phyloP scores from a whole-genome alignment of 2,888 invertebrate species.

The Encarsia formosa region DNA sequence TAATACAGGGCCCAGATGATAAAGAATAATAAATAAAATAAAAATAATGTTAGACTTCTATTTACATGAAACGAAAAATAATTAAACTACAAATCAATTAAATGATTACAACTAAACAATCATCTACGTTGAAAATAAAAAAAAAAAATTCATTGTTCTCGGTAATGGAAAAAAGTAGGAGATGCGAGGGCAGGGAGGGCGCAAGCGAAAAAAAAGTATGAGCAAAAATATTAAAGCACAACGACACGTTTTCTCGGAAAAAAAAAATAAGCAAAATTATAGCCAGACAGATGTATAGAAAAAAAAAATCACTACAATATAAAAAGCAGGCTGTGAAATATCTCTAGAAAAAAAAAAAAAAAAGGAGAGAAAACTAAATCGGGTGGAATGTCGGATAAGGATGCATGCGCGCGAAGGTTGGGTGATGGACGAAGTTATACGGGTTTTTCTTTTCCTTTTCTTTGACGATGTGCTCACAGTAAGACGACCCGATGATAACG shows the following conservation, averaged over 20 bases:
- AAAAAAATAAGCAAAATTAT: slow-evolving; percentile 9
- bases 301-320: slow-evolving; percentile 31
- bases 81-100: slow-evolving; percentile 28
- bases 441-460: not conserved
- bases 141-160: slow-evolving; percentile 21
- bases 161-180: slow-evolving; percentile 13
- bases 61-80: slow-evolving; percentile 30
- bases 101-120: slow-evolving; percentile 33
- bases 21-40: slow-evolving; percentile 29
- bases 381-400: slow-evolving; percentile 27
- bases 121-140: slow-evolving; percentile 27
- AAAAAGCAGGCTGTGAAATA: slow-evolving; percentile 45
- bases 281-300: slow-evolving; percentile 20
- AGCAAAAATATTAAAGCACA: not conserved
- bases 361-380: slow-evolving; percentile 25
- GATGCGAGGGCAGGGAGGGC: not conserved
- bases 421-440: slow-evolving; percentile 7
- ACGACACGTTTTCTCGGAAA: not conserved
- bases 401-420: slow-evolving; percentile 4
- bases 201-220: not conserved
- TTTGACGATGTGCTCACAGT: no score
- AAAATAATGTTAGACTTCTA: slow-evolving; percentile 36
- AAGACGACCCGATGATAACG: no score
- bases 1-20: slow-evolving; percentile 46
- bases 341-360: slow-evolving; percentile 32